A percentile compares a stretch with the other conserved stretches of the same genome.
Evolutionary conservation across 1,140 invertebrate species (phyloP).

Genomic region (Conopomorpha cramerella): DNA sequence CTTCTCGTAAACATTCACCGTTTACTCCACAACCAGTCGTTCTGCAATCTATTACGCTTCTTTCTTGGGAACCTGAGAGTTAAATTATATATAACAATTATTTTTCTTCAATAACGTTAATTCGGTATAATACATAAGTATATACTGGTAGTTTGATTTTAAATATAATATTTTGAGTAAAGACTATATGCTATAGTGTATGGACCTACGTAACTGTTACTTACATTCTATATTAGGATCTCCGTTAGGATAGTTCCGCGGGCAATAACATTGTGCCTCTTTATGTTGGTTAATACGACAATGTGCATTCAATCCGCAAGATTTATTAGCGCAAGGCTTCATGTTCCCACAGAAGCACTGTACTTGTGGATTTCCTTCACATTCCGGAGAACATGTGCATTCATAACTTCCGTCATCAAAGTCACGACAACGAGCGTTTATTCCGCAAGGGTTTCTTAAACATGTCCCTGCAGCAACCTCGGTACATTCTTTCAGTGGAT

Average conservation of each 20-base stretch:
- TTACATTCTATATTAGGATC: conserved; percentile 86
- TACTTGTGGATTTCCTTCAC: conserved; percentile 78
- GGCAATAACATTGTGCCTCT: conserved; percentile 81
- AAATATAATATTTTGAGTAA: no score
- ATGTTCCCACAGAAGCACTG: conserved; percentile 75
- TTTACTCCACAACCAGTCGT: conserved; percentile 80
- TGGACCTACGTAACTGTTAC: conserved; percentile 17
- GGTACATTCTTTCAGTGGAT: conserved; percentile 79
- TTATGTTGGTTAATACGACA: conserved; percentile 71
- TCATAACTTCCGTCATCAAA: conserved; percentile 71
- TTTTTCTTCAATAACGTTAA: no score
- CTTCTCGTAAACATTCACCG: conserved; percentile 79
- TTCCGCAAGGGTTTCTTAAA: conserved; percentile 78
- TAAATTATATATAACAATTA: no score
- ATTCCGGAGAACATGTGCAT: conserved; percentile 79
- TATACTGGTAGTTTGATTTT: no score
- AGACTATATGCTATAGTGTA: no score
- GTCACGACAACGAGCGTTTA: conserved; percentile 81
- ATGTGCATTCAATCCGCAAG: conserved; percentile 81
- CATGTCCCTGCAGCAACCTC: conserved; percentile 68
- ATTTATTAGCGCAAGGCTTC: conserved; percentile 71
- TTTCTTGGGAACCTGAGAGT: conserved; percentile 65
- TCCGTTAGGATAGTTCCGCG: conserved; percentile 76
- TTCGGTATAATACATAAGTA: no score
- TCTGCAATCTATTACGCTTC: conserved; percentile 75